Base-by-base conservation (phyloP, 2,113 vertebrate species). In the Oreochromis niloticus region DNA sequence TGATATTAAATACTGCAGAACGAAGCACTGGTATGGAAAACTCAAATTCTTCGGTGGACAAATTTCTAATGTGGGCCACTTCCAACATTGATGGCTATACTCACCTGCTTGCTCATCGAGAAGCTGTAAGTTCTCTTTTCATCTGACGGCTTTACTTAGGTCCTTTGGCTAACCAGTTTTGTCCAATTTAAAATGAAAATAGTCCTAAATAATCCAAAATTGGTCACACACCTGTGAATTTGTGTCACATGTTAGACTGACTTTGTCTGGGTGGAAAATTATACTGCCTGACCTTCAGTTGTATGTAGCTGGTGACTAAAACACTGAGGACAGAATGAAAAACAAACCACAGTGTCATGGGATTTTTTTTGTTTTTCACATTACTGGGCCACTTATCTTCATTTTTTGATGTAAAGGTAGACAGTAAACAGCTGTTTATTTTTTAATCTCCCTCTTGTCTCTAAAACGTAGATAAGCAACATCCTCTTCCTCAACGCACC, bases 1-100 rank as follows among this genome's bases (percentile, higher is more conserved):
- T 6, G 39, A 46, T 46, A 4, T 73, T 17, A 46, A 73, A 9
- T 54, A 54, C 52, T 54, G 17, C 9, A n/a, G 19, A 54, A n/a
- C 48, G 8, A n/a, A 54, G 39, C 68, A 46, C 68, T 27, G 22
- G 13, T 43, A 2, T 71, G 39, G 39, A 71, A 43, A 41, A 73
- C 13, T 73, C 39, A 27, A 16, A 27, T 46, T 73, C 22, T 73
- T 27, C 0, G 0, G 0, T 73, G 22, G 41, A 0, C 9, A 30
- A 17, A 46, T 73, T 46, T 7, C 68, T 73, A 16, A 46, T 0
- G 8, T 27, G 3, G 13, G 68, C 7, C 68, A 30, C 41, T 6
- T 48, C 4, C 68, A 30, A 48, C 14, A 0, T 24, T 0, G 36
- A 48, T 75, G 22, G 68, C 19, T 73, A 17, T 0, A 46, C 13